Base-by-base conservation (phyloP, 2,797 vertebrate species). In the Hemibagrus guttatus region DNA sequence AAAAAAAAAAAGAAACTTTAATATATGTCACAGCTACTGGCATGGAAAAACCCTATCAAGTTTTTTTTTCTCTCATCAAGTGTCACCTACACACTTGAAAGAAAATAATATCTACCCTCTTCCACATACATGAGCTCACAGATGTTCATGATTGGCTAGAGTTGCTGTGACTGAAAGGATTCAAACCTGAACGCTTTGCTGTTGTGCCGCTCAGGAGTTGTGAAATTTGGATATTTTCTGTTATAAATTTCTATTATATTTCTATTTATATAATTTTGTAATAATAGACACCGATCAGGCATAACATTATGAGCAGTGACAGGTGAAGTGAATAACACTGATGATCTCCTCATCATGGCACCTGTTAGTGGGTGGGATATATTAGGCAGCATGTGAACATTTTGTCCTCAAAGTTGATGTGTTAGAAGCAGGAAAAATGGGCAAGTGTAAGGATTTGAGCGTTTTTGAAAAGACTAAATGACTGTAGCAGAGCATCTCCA, bases 1-100 rank as follows among this genome's bases (percentile, higher is more conserved):
- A n/a, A n/a, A n/a, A 85, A 61, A 81, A 56, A 19, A 87, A 28
- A 61, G 42, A 84, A 75, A 85, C 52, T 39, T 72, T 31, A 81
- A 5, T 13, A 5, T 13, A 42, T n/a, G n/a, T 63, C 11, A 23
- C 13, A 61, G 31, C 31, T 54, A 19, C 5, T 42, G 12, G 4
- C 17, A 79, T 79, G 75, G 4, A 26, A 35, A 76, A 35, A 31
- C 16, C 52, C 28, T 76, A 49, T 74, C 5, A 49, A 42, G 17
- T 17, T 68, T 35, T 21, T 21, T 35, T 17, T 28, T 14, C 19
- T 19, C 2, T 35, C 6, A 6, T 12, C 14, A 31, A 14, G n/a
- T 66, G 5, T 17, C 64, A 16, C 28, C 16, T 19, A 63, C 61
- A n/a, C 11, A 63, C 26, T n/a, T 39, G 2, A 5, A 69, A 17